These are phyloP conservation scores for Gambelia wislizenii DNA, from an alignment of 2,797 vertebrate genomes.

Conservation along the genomic window DNA sequence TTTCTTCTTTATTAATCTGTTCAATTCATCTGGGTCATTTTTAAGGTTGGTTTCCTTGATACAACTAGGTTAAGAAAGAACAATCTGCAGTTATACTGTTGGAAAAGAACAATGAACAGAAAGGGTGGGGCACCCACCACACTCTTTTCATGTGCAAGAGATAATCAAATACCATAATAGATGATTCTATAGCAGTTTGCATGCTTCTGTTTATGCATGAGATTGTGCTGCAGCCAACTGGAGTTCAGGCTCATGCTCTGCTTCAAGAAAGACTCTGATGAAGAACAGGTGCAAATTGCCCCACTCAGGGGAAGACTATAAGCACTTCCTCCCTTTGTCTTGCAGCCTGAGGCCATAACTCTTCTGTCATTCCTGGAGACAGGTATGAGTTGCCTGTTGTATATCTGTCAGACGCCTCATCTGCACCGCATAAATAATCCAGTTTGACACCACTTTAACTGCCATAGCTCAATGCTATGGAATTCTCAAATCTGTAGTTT, in stretches of 20 bases:
- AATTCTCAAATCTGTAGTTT: no score
- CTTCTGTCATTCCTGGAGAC: not conserved
- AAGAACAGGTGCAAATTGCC: not conserved
- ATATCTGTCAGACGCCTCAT: no score
- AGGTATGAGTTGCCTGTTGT: not conserved
- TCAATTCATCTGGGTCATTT: slow-evolving; percentile 81
- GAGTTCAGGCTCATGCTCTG: not conserved
- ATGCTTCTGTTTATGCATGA: not conserved
- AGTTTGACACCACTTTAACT: no score
- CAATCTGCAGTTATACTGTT: not conserved
- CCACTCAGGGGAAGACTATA: not conserved
- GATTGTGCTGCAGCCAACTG: no score
- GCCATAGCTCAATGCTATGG: no score
- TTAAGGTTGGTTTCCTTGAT: slow-evolving; percentile 84
- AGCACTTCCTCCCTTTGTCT: not conserved
- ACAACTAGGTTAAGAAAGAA: slow-evolving; percentile 73
- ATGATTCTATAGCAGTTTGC: not conserved
- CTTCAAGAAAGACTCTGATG: not conserved
- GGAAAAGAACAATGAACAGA: not conserved
- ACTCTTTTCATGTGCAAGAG: not conserved
- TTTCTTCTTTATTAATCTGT: slow-evolving; percentile 75
- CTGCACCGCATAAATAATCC: no score
- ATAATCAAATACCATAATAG: no score
- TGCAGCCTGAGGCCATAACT: not conserved
- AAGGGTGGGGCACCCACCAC: not conserved